phyloP scores from a whole-genome alignment of 2,113 vertebrate species.

The Osmerus mordax region DNA sequence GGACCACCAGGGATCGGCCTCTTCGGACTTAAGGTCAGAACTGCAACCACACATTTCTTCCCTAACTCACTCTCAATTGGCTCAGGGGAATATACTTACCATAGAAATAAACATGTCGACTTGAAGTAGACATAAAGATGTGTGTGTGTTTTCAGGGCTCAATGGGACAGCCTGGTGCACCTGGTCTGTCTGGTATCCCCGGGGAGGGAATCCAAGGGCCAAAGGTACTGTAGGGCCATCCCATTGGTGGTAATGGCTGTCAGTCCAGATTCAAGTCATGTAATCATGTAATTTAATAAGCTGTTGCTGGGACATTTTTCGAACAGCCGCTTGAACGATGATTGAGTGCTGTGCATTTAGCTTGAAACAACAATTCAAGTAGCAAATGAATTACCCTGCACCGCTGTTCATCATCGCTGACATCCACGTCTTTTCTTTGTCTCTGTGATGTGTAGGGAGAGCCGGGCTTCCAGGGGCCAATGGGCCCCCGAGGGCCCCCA shows the following conservation, averaged over 20 bases:
- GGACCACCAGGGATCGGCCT: slow-evolving; percentile 70
- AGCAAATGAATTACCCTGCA: too few relatives aligned
- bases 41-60: background rate
- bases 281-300: background rate
- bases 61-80: background rate
- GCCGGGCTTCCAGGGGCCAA: slow-evolving; percentile 74
- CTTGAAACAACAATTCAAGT: too few relatives aligned
- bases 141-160: slow-evolving; percentile 63
- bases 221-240: slow-evolving; percentile 71
- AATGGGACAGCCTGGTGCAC: slow-evolving; percentile 70
- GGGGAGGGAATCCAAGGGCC: slow-evolving; percentile 78
- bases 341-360: too few relatives aligned
- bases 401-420: too few relatives aligned
- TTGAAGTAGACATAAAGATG: background rate
- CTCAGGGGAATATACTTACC: background rate
- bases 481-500: slow-evolving; percentile 73
- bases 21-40: slow-evolving; percentile 76
- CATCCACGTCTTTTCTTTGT: background rate
- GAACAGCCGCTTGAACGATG: background rate
- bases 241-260: background rate
- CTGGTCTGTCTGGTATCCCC: slow-evolving; percentile 66
- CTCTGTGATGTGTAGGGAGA: slow-evolving; percentile 71
- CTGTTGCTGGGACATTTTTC: background rate
- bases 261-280: background rate
- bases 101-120: background rate